These are phyloP conservation scores for Diabrotica balteata DNA, from an alignment of 2,888 invertebrate genomes.

Conservation along the genomic window DNA sequence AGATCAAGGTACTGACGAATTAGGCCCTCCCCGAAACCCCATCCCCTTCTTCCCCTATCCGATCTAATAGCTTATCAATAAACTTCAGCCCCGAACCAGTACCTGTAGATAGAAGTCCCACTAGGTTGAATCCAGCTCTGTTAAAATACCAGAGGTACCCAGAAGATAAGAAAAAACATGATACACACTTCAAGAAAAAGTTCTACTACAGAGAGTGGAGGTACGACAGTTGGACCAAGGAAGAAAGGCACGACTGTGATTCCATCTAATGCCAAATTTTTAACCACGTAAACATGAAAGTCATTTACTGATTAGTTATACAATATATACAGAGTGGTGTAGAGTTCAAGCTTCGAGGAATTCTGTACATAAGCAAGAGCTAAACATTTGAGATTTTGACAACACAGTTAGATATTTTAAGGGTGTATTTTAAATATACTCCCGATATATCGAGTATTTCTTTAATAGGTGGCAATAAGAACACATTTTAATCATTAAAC, in stretches of 20 bases:
- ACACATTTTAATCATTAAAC: too few relatives aligned
- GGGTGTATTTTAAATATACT: too few relatives aligned
- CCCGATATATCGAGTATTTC: too few relatives aligned
- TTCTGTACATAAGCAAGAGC: too few relatives aligned
- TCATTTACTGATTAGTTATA: neutral
- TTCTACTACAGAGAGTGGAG: slow-evolving; percentile 76
- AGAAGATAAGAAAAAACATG: slow-evolving; percentile 60
- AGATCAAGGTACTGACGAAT: slow-evolving; percentile 60
- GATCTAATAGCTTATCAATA: slow-evolving; percentile 56
- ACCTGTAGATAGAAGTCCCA: slow-evolving; percentile 54
- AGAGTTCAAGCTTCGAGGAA: too few relatives aligned
- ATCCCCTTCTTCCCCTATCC: slow-evolving; percentile 62
- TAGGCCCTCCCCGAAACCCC: slow-evolving; percentile 66
- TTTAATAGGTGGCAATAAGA: too few relatives aligned
- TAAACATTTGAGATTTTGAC: too few relatives aligned
- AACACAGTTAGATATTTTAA: too few relatives aligned
- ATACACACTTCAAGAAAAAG: slow-evolving; percentile 84
- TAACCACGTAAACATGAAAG: slow-evolving; percentile 11
- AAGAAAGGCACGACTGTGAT: slow-evolving; percentile 38
- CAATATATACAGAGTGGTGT: too few relatives aligned
- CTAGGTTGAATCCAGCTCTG: slow-evolving; percentile 63
- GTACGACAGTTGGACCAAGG: slow-evolving; percentile 56
- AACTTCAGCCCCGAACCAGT: slow-evolving; percentile 52
- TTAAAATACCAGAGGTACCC: slow-evolving; percentile 68
- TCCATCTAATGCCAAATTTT: slow-evolving; percentile 11